Percentiles rank a stretch among this genome's conserved stretches.
phyloP scores from a whole-genome alignment of 23 tunicate genomes.

The Ciona savignyi region DNA sequence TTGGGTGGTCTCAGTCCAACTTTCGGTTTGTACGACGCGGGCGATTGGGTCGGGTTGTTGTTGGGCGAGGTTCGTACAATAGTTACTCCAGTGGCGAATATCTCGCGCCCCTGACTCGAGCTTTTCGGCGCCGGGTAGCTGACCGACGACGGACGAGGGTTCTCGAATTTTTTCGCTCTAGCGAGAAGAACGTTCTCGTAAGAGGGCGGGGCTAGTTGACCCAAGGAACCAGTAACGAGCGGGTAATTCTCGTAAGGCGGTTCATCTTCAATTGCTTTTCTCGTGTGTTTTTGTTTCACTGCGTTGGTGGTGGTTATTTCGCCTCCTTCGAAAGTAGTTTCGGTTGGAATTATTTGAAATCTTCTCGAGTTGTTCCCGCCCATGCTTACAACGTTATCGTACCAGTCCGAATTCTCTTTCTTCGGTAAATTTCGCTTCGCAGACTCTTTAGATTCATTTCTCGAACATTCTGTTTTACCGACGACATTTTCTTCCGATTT shows the following conservation, averaged over 20 bases:
- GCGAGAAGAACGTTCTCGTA: background rate
- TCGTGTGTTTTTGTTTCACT: constrained; percentile 13
- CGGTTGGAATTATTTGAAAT: constrained; percentile 16
- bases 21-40: background rate
- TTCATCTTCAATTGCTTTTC: background rate
- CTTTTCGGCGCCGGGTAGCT: background rate
- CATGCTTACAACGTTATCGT: constrained; percentile 23
- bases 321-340: background rate
- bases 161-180: background rate
- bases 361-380: background rate
- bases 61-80: constrained; percentile 28
- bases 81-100: constrained; percentile 34
- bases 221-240: background rate
- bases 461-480: background rate
- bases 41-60: background rate
- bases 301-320: background rate
- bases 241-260: constrained; percentile 26
- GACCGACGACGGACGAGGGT: background rate
- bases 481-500: background rate
- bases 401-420: constrained; percentile 29
- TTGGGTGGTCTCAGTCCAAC: background rate
- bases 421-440: constrained; percentile 4
- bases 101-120: background rate
- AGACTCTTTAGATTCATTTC: background rate
- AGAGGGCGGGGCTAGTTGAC: background rate